Base-by-base conservation (phyloP, 2,888 invertebrate genomes). In the Nemurella pictetii region DNA sequence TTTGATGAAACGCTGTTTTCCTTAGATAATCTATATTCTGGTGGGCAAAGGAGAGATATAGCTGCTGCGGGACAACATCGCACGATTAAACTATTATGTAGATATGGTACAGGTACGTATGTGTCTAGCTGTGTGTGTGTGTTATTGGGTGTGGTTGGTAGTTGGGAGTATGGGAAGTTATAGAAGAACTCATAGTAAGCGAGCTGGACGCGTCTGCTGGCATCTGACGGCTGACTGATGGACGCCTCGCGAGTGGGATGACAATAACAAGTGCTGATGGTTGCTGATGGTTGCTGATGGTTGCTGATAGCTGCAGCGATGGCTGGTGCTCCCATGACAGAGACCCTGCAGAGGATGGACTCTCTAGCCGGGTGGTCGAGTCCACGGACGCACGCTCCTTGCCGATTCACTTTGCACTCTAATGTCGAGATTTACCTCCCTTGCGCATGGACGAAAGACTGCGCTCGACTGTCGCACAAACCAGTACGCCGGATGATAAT, bases 201-300 rank as follows among this genome's bases (percentile, higher is more conserved):
- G n/a, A n/a, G n/a, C n/a, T n/a, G n/a, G n/a, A n/a, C n/a, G n/a
- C n/a, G n/a, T n/a, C n/a, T n/a, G n/a, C n/a, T n/a, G n/a, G n/a
- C n/a, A n/a, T n/a, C n/a, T n/a, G n/a, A n/a, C n/a, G n/a, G n/a
- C n/a, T 78, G 78, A 78, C 78, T 78, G 78, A 78, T 78, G 78
- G 30, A 5, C 9, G 28, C 29, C 12, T 78, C n/a, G 55, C 55
- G n/a, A 78, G 78, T 78, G 78, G 78, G 78, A 78, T 78, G 78
- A 78, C 78, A 30, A 75, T 75, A 75, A 78, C 78, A 78, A 78
- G 78, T 78, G 78, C 29, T 78, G 78, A 78, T 78, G 78, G 4
- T 12, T 9, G 26, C 75, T 26, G 30, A 74, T n/a, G 74, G 74
- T n/a, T 78, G 78, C 29, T 78, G 78, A 78, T 78, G 78, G 4